phyloP scores from a whole-genome alignment of 2,797 vertebrate species.

The Sphenopsis melanotis region DNA sequence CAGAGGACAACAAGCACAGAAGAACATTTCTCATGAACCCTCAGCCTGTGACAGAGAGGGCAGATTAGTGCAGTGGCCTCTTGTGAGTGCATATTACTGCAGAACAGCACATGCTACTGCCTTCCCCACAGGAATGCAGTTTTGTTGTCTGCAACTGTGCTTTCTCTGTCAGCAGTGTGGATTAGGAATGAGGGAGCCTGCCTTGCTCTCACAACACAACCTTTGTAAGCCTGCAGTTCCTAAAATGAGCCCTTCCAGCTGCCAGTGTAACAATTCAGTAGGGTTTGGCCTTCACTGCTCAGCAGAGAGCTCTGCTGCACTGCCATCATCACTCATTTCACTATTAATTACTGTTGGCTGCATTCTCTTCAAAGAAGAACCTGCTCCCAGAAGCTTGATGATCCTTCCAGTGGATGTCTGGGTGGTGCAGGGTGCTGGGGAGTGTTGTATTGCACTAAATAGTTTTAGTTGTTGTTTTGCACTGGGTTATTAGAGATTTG shows the following conservation, averaged over 20 bases:
- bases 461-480: too few relatives aligned
- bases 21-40: neutral
- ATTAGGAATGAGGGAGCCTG: neutral
- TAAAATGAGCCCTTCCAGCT: neutral
- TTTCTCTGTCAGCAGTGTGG: neutral
- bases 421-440: rapidly evolving
- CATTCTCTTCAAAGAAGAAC: neutral
- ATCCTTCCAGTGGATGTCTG: neutral
- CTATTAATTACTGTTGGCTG: neutral
- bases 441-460: too few relatives aligned
- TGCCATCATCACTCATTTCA: neutral
- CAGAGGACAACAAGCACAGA: neutral
- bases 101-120: neutral
- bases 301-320: neutral
- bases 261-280: neutral
- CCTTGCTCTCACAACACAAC: neutral
- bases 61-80: neutral
- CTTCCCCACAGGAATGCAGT: neutral
- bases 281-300: neutral
- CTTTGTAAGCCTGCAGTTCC: neutral
- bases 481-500: too few relatives aligned
- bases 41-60: neutral
- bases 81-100: neutral
- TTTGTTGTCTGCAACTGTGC: neutral
- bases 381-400: neutral